Percentiles rank a stretch among this genome's conserved stretches.
phyloP scores from a whole-genome alignment of 2,113 vertebrate species.

The Carettochelys insculpta region DNA sequence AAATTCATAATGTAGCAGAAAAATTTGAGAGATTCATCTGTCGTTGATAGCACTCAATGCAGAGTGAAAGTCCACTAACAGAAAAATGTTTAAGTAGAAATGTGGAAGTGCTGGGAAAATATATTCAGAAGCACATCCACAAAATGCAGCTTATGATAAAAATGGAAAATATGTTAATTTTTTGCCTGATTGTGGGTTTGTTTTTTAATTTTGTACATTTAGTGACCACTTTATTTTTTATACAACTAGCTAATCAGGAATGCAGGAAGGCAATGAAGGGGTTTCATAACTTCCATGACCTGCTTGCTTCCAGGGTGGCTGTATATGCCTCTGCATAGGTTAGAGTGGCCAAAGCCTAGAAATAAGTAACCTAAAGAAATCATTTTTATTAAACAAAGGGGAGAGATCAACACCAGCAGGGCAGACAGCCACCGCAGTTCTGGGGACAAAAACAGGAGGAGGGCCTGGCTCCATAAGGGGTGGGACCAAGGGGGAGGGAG shows the following conservation, averaged over 20 bases:
- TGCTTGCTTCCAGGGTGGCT: not conserved
- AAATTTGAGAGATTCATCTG: not conserved
- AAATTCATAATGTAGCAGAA: not conserved
- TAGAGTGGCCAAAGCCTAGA: not conserved
- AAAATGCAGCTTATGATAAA: not conserved
- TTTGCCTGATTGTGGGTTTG: not conserved
- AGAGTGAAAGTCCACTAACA: not conserved
- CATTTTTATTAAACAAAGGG: not conserved
- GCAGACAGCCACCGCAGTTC: too few relatives aligned
- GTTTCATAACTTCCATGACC: not conserved
- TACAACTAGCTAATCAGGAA: not conserved
- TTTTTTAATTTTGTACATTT: not conserved
- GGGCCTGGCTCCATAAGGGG: too few relatives aligned
- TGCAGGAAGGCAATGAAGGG: not conserved
- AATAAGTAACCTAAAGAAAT: not conserved
- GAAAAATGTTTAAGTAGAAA: not conserved
- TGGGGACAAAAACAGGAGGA: too few relatives aligned
- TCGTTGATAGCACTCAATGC: not conserved
- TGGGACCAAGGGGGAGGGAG: too few relatives aligned
- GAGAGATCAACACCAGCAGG: too few relatives aligned
- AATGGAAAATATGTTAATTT: not conserved
- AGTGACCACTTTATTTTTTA: not conserved
- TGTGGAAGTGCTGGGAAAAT: not conserved
- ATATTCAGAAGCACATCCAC: not conserved
- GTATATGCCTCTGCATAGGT: not conserved